Conservation (phyloP, 2,797 vertebrate species). For the Poecilia velifera region DNA sequence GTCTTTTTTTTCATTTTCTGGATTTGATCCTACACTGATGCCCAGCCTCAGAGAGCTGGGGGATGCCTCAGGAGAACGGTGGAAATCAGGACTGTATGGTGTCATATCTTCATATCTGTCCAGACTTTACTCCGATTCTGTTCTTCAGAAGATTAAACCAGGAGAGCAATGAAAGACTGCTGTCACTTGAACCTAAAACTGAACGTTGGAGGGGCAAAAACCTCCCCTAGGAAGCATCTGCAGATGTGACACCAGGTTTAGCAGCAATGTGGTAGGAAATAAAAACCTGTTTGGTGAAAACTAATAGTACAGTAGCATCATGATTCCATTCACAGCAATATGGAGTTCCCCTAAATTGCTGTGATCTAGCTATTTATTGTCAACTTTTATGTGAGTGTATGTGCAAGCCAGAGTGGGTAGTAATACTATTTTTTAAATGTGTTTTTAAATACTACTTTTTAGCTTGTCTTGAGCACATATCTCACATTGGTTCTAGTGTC, state of each 20-base stretch:
- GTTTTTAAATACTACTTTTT: not conserved
- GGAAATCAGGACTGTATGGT: conserved; percentile 24
- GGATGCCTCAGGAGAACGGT: conserved; percentile 15
- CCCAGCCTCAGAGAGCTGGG: conserved; percentile 41
- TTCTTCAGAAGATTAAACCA: conserved; percentile 1
- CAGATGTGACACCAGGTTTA: not conserved
- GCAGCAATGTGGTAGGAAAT: not conserved
- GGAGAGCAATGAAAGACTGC: not conserved
- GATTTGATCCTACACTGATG: conserved; percentile 49
- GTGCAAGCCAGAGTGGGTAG: too few relatives aligned
- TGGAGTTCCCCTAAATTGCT: not conserved
- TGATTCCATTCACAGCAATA: not conserved
- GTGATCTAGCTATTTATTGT: too few relatives aligned
- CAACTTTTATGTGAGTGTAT: too few relatives aligned
- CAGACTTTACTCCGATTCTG: conserved; percentile 10
- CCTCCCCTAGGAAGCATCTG: not conserved
- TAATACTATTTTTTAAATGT: not conserved
- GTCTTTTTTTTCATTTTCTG: not conserved
- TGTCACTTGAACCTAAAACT: not conserved
- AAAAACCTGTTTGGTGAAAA: not conserved
- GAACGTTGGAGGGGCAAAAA: not conserved
- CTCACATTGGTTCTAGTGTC: not conserved
- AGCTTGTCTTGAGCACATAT: too few relatives aligned
- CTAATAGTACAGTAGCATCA: not conserved
- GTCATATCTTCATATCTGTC: conserved; percentile 17